Base-by-base conservation (phyloP, 2,113 vertebrate genomes). In the Tursiops truncatus region DNA sequence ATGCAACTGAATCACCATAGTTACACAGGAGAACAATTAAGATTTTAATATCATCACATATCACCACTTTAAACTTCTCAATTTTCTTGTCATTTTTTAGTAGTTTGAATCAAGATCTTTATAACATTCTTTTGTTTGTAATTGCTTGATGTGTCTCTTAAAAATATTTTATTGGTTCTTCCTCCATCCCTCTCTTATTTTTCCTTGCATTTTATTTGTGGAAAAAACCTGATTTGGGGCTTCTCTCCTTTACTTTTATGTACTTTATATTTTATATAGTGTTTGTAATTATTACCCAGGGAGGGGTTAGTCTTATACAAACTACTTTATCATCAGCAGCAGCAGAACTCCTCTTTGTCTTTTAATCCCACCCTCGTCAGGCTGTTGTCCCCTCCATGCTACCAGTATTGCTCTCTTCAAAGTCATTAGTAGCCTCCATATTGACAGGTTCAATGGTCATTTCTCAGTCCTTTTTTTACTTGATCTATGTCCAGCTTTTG, bases 151-250 rank as follows among this genome's bases (percentile, higher is more conserved):
- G 6, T 33, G 23, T 47, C 15, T 65, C 60, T 92, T 80, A 63
- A 92, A 79, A 90, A 68, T 89, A 53, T 91, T 93, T 80, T 56
- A 65, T 81, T 53, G 15, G 2, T 80, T 94, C 41, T 26, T 96
- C 13, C 8, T 84, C 38, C 63, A 20, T 33, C 2, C 76, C 33
- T 53, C 5, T 82, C 2, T 67, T 80, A 38, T 67, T 74, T 91
- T 73, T 65, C 26, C 17, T 13, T 93, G 26, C 21, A 60, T 88
- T 65, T 96, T 60, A 33, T 60, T 68, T 58, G 7, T 36, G 11
- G 58, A 0, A 58, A 17, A 60, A 50, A 4, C 23, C 10, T 44
- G 11, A 60, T 53, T 38, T 91, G 41, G 53, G 79, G 33, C n/a
- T 87, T 58, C n/a, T 84, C 31, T 87, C 14, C 8, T 58, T 60